A percentile compares a stretch with the other conserved stretches of the same genome.
Conservation (phyloP, 2,888 invertebrate genomes). For the Coronaproctus castanopsis region DNA sequence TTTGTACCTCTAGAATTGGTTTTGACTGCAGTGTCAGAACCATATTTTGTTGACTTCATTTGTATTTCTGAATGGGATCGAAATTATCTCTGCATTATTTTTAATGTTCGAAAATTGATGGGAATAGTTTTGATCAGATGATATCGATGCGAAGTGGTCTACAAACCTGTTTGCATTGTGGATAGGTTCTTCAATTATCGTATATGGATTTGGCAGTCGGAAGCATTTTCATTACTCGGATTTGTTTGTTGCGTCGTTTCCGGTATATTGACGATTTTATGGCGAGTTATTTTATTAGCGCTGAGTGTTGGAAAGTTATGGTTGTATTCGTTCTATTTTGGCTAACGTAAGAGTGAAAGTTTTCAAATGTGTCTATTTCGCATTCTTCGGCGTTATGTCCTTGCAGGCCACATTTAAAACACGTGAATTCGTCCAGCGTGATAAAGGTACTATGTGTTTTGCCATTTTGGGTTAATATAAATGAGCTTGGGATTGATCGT, state of each 20-base stretch:
- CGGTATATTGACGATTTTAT: not conserved
- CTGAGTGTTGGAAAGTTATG: not conserved
- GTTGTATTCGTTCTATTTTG: not conserved
- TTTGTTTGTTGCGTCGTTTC: not conserved
- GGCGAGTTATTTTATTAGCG: not conserved
- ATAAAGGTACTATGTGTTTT: not conserved
- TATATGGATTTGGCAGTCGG: not conserved
- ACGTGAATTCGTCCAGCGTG: not conserved
- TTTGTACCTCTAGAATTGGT: too few relatives aligned
- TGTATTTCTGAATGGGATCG: too few relatives aligned
- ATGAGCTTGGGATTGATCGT: not conserved
- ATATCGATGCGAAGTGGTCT: too few relatives aligned
- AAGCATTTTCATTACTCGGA: not conserved
- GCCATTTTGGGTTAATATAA: not conserved
- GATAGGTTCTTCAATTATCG: not conserved
- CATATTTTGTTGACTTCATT: too few relatives aligned
- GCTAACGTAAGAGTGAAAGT: not conserved
- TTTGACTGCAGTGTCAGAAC: too few relatives aligned
- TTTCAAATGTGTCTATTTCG: not conserved
- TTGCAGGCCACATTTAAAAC: not conserved
- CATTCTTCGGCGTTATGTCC: not conserved
- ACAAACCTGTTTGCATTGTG: too few relatives aligned
- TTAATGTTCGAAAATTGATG: too few relatives aligned
- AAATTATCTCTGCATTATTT: too few relatives aligned
- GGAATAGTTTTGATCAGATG: too few relatives aligned